Percentiles rank a stretch among this genome's conserved stretches.
phyloP scores from a whole-genome alignment of 2,113 vertebrate species.

The Psophia crepitans region DNA sequence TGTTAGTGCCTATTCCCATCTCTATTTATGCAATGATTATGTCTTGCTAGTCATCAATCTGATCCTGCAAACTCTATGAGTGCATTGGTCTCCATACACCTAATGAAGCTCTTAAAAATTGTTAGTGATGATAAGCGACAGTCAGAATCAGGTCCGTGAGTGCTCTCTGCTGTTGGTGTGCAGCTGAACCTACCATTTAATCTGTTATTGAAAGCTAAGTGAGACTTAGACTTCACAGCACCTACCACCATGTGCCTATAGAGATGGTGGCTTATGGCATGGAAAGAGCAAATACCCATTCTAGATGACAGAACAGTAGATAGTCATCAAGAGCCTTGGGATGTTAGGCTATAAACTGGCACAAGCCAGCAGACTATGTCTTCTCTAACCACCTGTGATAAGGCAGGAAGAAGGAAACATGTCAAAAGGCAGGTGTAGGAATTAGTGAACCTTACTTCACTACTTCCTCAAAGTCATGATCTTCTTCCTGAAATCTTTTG shows the following conservation, averaged over 20 bases:
- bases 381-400: background rate
- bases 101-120: background rate
- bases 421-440: background rate
- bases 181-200: background rate
- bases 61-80: background rate
- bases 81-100: background rate
- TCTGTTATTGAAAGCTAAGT: background rate
- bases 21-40: background rate
- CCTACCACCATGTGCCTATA: background rate
- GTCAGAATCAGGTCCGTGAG: background rate
- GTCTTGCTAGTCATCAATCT: background rate
- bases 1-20: background rate
- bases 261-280: background rate
- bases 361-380: background rate
- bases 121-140: background rate
- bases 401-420: background rate
- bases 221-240: background rate
- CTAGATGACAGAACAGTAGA: background rate
- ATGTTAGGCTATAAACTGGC: background rate
- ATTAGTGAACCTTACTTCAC: background rate
- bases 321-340: rapidly evolving
- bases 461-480: background rate
- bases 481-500: background rate
- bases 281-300: background rate
- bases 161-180: background rate